Evolutionary conservation across 1,140 invertebrate genomes (phyloP).

Genomic region (Drosophila pseudoobscura): DNA sequence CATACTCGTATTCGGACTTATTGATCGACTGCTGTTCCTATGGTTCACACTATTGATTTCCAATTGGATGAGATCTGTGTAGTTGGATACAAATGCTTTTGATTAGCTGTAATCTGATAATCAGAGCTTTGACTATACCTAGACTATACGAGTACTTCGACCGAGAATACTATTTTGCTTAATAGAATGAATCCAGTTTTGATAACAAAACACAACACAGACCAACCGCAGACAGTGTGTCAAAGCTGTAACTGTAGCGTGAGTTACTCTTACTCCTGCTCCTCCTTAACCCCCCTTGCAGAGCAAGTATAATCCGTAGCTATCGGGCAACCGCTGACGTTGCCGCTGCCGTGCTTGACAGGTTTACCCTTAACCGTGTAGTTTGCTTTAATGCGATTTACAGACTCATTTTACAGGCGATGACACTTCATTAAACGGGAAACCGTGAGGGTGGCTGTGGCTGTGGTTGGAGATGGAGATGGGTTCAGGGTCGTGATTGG

Average conservation of each 20-base stretch:
- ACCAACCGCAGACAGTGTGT: slow-evolving; percentile 5
- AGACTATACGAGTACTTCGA: no score
- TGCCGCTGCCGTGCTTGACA: slow-evolving; percentile 57
- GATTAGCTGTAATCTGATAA: no score
- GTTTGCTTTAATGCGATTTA: slow-evolving; percentile 79
- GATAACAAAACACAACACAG: neutral
- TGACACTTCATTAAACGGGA: slow-evolving; percentile 80
- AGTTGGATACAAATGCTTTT: no score
- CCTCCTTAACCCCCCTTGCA: neutral
- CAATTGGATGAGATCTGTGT: no score
- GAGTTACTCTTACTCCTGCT: neutral
- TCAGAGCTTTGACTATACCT: no score
- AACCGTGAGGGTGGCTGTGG: slow-evolving; percentile 60
- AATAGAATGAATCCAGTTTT: neutral
- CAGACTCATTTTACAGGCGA: slow-evolving; percentile 81
- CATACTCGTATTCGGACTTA: no score
- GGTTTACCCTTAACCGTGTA: slow-evolving; percentile 71
- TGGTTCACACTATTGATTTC: no score
- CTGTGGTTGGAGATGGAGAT: slow-evolving; percentile 3
- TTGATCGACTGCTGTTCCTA: no score
- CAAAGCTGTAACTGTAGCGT: slow-evolving; percentile 25
- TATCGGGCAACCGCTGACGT: slow-evolving; percentile 36
- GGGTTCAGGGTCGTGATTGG: slow-evolving; percentile 11
- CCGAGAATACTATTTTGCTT: no score
- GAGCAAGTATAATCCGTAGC: slow-evolving; percentile 16